These are phyloP conservation scores for Gryllus longicercus DNA, from an alignment of 2,888 invertebrate species.

Conservation along the genomic window DNA sequence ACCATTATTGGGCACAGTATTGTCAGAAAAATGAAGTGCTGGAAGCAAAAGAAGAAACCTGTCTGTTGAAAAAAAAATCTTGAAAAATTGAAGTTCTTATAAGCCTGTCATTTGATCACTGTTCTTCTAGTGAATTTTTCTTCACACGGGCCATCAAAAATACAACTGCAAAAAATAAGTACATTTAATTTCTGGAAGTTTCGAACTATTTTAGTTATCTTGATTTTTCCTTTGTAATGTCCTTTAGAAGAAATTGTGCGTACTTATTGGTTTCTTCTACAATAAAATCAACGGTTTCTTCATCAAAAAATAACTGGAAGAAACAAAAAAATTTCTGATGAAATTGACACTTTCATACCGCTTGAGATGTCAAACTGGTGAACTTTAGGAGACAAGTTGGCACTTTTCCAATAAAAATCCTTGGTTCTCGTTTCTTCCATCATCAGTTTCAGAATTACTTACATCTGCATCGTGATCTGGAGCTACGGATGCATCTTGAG, in stretches of 20 bases:
- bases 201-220: background rate
- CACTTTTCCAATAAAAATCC: background rate
- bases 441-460: slow-evolving; percentile 11
- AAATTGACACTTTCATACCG: background rate
- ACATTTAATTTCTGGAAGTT: background rate
- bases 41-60: background rate
- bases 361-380: background rate
- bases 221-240: background rate
- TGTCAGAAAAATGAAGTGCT: slow-evolving; percentile 11
- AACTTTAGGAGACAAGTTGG: background rate
- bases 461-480: background rate
- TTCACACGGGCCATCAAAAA: background rate
- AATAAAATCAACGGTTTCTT: background rate
- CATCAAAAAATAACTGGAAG: background rate
- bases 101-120: background rate
- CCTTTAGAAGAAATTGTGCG: background rate
- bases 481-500: background rate
- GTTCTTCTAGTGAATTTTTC: background rate
- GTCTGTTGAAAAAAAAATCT: slow-evolving; percentile 1
- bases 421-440: background rate
- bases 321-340: background rate
- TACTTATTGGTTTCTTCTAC: background rate
- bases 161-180: slow-evolving; percentile 19
- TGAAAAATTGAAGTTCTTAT: background rate
- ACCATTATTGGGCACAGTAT: background rate